phyloP scores from a whole-genome alignment of 2,888 invertebrate species.

The Agonopterix subpropinquella region DNA sequence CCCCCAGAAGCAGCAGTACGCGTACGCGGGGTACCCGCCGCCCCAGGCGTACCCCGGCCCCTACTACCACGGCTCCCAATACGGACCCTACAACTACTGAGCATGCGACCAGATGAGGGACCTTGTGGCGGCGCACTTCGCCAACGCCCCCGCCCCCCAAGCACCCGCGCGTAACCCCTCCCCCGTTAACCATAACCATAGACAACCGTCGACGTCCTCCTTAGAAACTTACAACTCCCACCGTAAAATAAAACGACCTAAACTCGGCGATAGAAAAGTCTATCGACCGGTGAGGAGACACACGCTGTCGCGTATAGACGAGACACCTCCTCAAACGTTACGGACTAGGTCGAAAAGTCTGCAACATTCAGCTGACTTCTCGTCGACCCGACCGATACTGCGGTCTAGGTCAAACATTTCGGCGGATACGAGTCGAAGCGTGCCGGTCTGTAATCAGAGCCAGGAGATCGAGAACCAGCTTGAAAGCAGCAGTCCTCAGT shows the following conservation, averaged over 20 bases:
- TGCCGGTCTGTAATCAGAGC: constrained; percentile 62
- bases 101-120: constrained; percentile 73
- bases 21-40: constrained; percentile 91
- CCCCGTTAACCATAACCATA: constrained; percentile 20
- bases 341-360: constrained; percentile 47
- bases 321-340: constrained; percentile 36
- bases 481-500: constrained; percentile 54
- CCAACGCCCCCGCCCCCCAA: constrained; percentile 64
- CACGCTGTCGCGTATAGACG: constrained; percentile 66
- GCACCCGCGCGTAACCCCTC: constrained; percentile 62
- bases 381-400: constrained; percentile 50
- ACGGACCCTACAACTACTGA: constrained; percentile 95
- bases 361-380: constrained; percentile 53
- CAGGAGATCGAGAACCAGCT: constrained; percentile 45
- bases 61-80: constrained; percentile 94
- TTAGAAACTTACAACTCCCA: constrained; percentile 65
- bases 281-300: constrained; percentile 53
- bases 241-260: constrained; percentile 43
- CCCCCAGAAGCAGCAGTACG: constrained; percentile 95
- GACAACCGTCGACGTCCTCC: constrained; percentile 29
- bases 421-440: constrained; percentile 64
- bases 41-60: constrained; percentile 90
- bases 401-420: constrained; percentile 63
- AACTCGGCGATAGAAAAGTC: constrained; percentile 50
- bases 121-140: constrained; percentile 61